Conservation (phyloP, 2,888 invertebrate genomes). For the Rhaphigaster nebulosa region DNA sequence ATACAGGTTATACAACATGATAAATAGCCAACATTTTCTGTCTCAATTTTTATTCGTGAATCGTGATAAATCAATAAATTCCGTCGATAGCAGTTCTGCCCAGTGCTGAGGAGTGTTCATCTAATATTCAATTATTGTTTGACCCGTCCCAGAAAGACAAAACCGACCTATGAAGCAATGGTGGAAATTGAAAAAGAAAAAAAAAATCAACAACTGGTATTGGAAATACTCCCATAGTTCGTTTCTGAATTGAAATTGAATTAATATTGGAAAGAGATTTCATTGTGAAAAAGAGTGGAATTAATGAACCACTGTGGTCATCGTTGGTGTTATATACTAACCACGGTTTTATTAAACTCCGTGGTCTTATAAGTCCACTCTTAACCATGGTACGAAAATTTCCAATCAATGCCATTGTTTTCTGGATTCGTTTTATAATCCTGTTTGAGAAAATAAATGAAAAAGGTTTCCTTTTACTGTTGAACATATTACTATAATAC, state of each 20-base stretch:
- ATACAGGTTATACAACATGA: no score
- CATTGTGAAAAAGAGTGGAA: not conserved
- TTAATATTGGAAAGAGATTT: not conserved
- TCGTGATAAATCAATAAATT: no score
- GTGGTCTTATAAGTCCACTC: not conserved
- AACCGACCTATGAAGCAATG: no score
- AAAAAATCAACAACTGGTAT: not conserved
- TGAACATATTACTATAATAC: no score
- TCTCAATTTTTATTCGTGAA: no score
- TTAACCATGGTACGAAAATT: not conserved
- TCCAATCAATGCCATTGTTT: not conserved
- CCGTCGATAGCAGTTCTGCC: no score
- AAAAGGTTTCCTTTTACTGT: no score
- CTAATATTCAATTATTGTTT: not conserved
- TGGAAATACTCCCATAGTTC: not conserved
- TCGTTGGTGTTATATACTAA: not conserved
- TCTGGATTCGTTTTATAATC: not conserved
- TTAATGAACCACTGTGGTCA: not conserved
- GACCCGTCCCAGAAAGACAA: no score
- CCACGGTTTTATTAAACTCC: not conserved
- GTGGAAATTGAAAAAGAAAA: not conserved
- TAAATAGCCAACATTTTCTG: no score
- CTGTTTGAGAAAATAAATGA: not conserved
- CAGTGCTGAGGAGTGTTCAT: no score
- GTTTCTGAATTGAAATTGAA: not conserved